Evolutionary conservation across 2,113 vertebrate species (phyloP), one percentile per base, ranked within the genome.

Genomic region (Ceyx margarethae): DNA sequence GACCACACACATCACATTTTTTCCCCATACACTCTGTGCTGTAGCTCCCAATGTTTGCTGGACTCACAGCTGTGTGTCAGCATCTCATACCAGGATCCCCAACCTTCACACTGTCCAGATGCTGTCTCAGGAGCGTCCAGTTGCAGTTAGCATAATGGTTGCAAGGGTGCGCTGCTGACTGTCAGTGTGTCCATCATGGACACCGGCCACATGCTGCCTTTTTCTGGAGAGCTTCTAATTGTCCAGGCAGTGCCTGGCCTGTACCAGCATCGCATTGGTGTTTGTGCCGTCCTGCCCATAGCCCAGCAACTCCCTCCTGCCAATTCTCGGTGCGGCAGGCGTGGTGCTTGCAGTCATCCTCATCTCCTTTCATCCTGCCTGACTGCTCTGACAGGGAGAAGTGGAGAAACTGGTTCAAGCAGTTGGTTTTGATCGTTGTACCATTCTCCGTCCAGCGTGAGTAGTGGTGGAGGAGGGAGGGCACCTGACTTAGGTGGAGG

Each of bases 391-490:
- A 58, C 95, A 99, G 99, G 99, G 99, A 86, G 98, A 99, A 97
- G 98, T 99, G 42, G 99, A 99, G 95, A 98, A 98, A 65, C 98
- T 98, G 23, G 96, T 99, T 45, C 97, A 98, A 94, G 97, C 97
- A 46, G 74, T 99, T 67, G 98, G 96, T 33, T 99, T 99, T 97
- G 98, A 99, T 56, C 97, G 94, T 56, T 98, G 96, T 19, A 95
- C 98, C 29, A 93, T 99, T 93, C 98, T 99, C 93, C 98, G 98
- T 85, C 99, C 99, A 35, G 99, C 98, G 98, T 99, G 96, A 98
- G 98, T 98, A 69, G 29, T 2, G 1, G 28, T 37, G 43, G 12
- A 53, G 21, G 33, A 72, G 46, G 60, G 50, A 57, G 72, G 72
- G 60, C 56, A 16, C 46, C 15, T 60, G 78, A 42, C 40, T 50